A percentile compares a stretch with the other conserved stretches of the same genome.
phyloP scores from a whole-genome alignment of 2,888 invertebrate species.

The Furcula furcula region DNA sequence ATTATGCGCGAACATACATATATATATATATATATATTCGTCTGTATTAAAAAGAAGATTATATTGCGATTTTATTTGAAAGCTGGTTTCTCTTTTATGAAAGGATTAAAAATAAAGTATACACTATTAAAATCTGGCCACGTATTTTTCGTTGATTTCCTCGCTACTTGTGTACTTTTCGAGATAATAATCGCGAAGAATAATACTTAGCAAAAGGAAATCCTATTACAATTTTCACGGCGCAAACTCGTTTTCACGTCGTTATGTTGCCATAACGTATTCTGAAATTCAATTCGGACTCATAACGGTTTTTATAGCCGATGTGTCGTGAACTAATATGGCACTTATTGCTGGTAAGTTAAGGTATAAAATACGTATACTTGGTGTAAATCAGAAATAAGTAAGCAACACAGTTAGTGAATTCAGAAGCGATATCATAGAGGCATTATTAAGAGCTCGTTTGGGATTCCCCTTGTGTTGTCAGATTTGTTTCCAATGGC shows the following conservation, averaged over 20 bases:
- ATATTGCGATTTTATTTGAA: too few species aligned
- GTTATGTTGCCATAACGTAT: slow-evolving; percentile 46
- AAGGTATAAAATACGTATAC: slow-evolving; percentile 30
- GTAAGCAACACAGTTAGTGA: slow-evolving; percentile 49
- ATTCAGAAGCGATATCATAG: slow-evolving; percentile 63
- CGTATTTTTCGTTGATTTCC: too few species aligned
- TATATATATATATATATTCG: too few species aligned
- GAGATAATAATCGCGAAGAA: too few species aligned
- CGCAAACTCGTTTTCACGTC: slow-evolving; percentile 53
- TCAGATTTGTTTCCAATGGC: too few species aligned
- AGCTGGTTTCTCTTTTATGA: too few species aligned
- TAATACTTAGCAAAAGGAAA: slow-evolving; percentile 7
- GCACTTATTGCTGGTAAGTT: slow-evolving; percentile 9
- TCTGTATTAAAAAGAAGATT: too few species aligned
- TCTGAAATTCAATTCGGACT: slow-evolving; percentile 61
- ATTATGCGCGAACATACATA: too few species aligned
- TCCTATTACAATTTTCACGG: slow-evolving; percentile 41
- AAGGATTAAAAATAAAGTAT: too few species aligned
- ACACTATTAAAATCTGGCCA: too few species aligned
- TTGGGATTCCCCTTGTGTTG: slow-evolving; percentile 73
- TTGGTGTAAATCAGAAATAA: slow-evolving; percentile 44
- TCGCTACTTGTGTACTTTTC: too few species aligned
- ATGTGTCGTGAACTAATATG: slow-evolving; percentile 11
- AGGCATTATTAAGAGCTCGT: slow-evolving; percentile 75
- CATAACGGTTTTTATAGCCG: slow-evolving; percentile 18